phyloP scores from a whole-genome alignment of 2,113 vertebrate species.

The Verasper variegatus region DNA sequence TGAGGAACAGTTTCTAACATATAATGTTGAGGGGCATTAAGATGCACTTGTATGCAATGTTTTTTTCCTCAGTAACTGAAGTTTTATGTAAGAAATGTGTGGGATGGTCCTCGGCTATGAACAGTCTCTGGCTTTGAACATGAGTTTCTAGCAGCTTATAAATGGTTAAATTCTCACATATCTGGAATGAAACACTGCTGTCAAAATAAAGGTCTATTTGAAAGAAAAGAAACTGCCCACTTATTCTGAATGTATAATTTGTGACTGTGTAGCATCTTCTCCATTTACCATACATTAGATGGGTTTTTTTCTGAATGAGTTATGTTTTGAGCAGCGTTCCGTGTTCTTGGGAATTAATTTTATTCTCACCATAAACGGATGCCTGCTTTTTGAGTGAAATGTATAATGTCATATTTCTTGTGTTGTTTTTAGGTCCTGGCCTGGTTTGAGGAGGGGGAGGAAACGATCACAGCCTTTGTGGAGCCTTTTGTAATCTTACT shows the following conservation, averaged over 20 bases:
- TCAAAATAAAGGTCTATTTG: neutral
- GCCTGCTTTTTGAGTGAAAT: neutral
- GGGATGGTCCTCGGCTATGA: neutral
- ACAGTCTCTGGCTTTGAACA: conserved; percentile 7
- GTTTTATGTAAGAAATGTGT: conserved; percentile 20
- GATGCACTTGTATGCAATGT: neutral
- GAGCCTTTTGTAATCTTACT: conserved; percentile 99
- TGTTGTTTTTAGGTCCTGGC: conserved; percentile 89
- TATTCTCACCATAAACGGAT: neutral
- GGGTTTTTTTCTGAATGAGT: neutral
- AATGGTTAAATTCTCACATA: neutral
- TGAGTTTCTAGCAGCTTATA: neutral
- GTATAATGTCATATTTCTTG: neutral
- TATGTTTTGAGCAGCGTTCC: neutral
- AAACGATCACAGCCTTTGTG: conserved; percentile 98
- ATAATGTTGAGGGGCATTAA: neutral
- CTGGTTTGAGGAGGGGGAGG: conserved; percentile 99
- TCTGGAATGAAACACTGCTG: neutral
- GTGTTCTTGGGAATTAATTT: neutral
- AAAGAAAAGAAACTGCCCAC: neutral
- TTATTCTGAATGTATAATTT: neutral
- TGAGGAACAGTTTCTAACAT: neutral
- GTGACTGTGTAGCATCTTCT: neutral
- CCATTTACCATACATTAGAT: neutral
- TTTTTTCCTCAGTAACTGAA: neutral